Conservation (phyloP, 1,140 invertebrate species). For the Drosophila simulans region DNA sequence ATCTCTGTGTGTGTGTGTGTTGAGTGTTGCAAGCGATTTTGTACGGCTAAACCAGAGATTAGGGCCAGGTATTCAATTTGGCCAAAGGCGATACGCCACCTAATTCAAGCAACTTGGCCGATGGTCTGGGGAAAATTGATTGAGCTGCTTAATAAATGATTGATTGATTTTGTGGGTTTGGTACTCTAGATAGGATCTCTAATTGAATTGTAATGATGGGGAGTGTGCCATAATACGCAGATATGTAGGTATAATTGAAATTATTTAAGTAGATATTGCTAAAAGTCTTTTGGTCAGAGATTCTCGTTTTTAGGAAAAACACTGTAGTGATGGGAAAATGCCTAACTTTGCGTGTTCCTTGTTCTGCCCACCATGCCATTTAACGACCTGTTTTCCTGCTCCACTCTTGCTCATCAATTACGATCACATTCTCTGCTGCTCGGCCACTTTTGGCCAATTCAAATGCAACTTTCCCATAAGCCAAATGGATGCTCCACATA, state of each 20-base stretch:
- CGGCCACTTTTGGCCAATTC: slow-evolving; percentile 43
- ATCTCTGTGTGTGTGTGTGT: slow-evolving; percentile 14
- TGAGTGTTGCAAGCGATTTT: slow-evolving; percentile 32
- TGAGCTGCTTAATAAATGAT: slow-evolving; percentile 20
- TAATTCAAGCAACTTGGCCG: background rate
- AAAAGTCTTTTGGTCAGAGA: background rate
- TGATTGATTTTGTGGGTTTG: slow-evolving; percentile 22
- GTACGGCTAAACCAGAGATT: slow-evolving; percentile 18
- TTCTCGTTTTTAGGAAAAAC: too few relatives aligned
- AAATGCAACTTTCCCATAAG: slow-evolving; percentile 53
- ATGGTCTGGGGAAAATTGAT: slow-evolving; percentile 8
- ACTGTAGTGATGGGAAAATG: slow-evolving; percentile 21
- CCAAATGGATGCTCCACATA: slow-evolving; percentile 41
- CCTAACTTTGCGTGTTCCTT: slow-evolving; percentile 12
- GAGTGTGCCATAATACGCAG: background rate
- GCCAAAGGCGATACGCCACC: slow-evolving; percentile 18
- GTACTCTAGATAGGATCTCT: slow-evolving; percentile 2
- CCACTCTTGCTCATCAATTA: slow-evolving; percentile 29
- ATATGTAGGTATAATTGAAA: too few relatives aligned
- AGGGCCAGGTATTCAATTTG: slow-evolving; percentile 22
- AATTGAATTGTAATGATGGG: slow-evolving; percentile 34
- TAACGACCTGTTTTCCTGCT: slow-evolving; percentile 39
- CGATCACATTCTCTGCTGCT: slow-evolving; percentile 30
- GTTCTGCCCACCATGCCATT: slow-evolving; percentile 25
- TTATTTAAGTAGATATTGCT: background rate